Conservation (phyloP, 2,888 invertebrate species). For the Lithophane socia region DNA sequence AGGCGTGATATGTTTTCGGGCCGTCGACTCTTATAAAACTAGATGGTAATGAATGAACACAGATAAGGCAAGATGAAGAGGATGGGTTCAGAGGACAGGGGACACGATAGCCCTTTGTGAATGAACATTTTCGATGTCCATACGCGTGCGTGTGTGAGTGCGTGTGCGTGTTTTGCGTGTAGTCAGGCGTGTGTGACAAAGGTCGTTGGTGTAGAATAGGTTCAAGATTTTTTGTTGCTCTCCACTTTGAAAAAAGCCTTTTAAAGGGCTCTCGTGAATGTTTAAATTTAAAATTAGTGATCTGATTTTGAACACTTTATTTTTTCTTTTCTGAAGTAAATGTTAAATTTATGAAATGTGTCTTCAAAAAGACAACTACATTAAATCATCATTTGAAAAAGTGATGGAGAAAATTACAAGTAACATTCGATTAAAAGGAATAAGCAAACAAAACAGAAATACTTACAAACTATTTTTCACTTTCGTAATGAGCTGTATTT, state of each 20-base stretch:
- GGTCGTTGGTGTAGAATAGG: constrained; percentile 68
- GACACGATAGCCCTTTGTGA: constrained; percentile 85
- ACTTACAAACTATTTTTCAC: constrained; percentile 52
- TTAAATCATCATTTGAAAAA: not conserved
- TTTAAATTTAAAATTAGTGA: constrained; percentile 39
- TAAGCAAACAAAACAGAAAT: constrained; percentile 44
- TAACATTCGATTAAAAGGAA: not conserved
- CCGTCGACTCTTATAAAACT: constrained; percentile 89
- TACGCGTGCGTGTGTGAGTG: constrained; percentile 70
- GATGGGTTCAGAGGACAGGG: constrained; percentile 82
- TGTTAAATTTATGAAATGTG: not conserved
- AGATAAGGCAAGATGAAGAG: constrained; percentile 87
- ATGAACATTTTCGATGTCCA: constrained; percentile 78
- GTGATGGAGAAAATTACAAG: not conserved
- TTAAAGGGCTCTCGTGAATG: constrained; percentile 56
- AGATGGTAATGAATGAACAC: constrained; percentile 90
- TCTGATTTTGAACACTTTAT: not conserved
- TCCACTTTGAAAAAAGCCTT: constrained; percentile 61
- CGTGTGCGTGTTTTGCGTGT: constrained; percentile 73
- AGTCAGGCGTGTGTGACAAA: constrained; percentile 73
- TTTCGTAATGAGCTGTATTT: constrained; percentile 63
- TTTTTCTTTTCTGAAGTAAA: not conserved
- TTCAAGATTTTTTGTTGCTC: constrained; percentile 65
- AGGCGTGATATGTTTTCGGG: constrained; percentile 88
- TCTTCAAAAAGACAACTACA: not conserved